Percentiles rank a stretch among this genome's conserved stretches.
Conservation (phyloP, 92 coral and sea anemone genomes). For the Heliopora coerulea region DNA sequence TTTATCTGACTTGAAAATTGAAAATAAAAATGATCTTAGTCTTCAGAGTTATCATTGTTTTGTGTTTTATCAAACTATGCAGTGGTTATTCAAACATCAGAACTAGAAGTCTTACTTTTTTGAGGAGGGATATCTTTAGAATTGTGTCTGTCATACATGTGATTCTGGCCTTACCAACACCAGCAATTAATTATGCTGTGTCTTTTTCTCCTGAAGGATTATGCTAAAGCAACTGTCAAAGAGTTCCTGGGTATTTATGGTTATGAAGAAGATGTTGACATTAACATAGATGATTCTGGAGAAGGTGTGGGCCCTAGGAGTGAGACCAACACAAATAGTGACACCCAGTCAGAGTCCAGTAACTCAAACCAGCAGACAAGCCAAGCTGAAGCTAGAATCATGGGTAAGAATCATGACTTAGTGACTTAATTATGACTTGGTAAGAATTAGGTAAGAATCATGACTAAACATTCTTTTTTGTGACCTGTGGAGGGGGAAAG, state of each 20-base stretch:
- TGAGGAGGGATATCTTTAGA: too few species aligned
- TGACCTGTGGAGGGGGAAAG: too few species aligned
- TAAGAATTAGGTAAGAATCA: background rate
- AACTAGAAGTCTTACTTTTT: too few species aligned
- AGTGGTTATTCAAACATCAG: too few species aligned
- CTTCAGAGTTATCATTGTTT: too few species aligned
- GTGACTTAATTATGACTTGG: background rate
- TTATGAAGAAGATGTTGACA: conserved; percentile 67
- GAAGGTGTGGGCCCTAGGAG: conserved; percentile 5
- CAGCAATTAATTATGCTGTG: too few species aligned
- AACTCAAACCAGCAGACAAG: background rate
- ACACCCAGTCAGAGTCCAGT: background rate
- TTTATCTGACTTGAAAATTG: too few species aligned
- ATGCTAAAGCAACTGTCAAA: conserved; percentile 97
- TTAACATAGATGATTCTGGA: conserved; percentile 28
- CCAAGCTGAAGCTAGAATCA: background rate
- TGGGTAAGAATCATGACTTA: background rate
- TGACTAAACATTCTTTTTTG: background rate
- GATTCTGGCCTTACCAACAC: too few species aligned
- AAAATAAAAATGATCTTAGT: too few species aligned
- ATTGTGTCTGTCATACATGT: too few species aligned
- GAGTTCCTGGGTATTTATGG: conserved; percentile 97
- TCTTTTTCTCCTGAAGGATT: conserved; percentile 71
- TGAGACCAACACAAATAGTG: background rate
- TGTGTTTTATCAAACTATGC: too few species aligned